Evolutionary conservation across 2,888 invertebrate species (phyloP).

Genomic region (Tridacna gigas): DNA sequence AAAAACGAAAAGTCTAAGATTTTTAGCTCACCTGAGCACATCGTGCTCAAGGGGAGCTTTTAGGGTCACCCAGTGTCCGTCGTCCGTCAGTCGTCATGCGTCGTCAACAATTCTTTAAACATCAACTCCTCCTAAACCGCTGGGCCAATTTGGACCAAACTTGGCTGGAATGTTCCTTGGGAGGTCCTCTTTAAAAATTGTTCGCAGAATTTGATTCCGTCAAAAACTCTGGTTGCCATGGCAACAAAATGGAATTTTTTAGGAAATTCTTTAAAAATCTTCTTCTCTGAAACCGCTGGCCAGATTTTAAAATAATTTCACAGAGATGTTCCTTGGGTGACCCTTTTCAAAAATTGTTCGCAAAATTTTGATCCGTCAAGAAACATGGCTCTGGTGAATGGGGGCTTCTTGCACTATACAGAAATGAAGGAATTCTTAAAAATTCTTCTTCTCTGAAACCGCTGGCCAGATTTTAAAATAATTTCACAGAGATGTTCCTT

Average conservation of each 20-base stretch:
- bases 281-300: not conserved
- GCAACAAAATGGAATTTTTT: not conserved
- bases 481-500: not conserved
- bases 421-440: not conserved
- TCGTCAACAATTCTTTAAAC: not conserved
- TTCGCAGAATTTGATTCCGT: not conserved
- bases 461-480: not conserved
- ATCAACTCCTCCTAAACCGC: not conserved
- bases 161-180: slow-evolving; percentile 2
- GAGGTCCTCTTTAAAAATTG: not conserved
- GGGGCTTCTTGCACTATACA: not conserved
- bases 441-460: not conserved
- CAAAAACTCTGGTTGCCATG: not conserved
- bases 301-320: not conserved
- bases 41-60: not conserved
- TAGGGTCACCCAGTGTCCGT: not conserved
- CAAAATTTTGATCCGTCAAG: not conserved
- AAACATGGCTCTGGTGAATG: not conserved
- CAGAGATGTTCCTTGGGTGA: not conserved
- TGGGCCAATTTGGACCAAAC: not conserved
- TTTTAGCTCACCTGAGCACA: not conserved
- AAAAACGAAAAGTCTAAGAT: too few species aligned
- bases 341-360: not conserved
- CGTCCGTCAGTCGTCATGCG: not conserved
- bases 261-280: not conserved